Evolutionary conservation across 2,888 invertebrate genomes (phyloP), one percentile per base, ranked within the genome.

Genomic region (Bimastos eiseni): DNA sequence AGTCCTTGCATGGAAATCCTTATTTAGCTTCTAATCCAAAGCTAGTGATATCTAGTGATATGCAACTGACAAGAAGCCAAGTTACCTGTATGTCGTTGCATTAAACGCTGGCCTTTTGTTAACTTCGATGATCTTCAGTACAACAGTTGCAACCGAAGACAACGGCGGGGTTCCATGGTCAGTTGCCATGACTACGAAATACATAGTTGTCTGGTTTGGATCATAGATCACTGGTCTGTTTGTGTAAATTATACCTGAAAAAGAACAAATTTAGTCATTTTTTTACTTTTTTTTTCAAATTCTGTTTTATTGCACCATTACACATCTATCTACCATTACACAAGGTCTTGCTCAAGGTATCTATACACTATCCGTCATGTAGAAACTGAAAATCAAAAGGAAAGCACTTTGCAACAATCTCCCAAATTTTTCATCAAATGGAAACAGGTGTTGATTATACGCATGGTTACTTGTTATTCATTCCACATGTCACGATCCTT

Each of bases 71-170:
- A 11, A 55, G 55, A 8, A n/a, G 70, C 2, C 30, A n/a, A 8
- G 70, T 70, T 70, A 86, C 86, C 86, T 86, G 86, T 86, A 86
- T 34, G 86, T n/a, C 15, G 86, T 36, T 37, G 86, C 86, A 86
- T 86, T 86, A 33, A 86, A 86, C 19, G 17, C 36, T 86, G 86
- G 86, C 37, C n/a, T 86, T 96, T 99, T 98, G 96, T 99, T 99
- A 93, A 98, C 97, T 96, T 98, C 98, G 91, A 97, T 97, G 92
- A 99, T 96, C 95, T 97, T 97, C 92, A 99, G 97, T 95, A 97
- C 96, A 17, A 98, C 96, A 0, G 97, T 96, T 0, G 97, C 97
- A 0, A 97, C 96, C 0, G 97, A 96, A 91, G 96, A 96, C 91
- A 97, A 96, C 4, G 97, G 96, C 0, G 98, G 97, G 90, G 96